Evolutionary conservation across 1,140 invertebrate genomes (phyloP).

Genomic region (Sipha flava): DNA sequence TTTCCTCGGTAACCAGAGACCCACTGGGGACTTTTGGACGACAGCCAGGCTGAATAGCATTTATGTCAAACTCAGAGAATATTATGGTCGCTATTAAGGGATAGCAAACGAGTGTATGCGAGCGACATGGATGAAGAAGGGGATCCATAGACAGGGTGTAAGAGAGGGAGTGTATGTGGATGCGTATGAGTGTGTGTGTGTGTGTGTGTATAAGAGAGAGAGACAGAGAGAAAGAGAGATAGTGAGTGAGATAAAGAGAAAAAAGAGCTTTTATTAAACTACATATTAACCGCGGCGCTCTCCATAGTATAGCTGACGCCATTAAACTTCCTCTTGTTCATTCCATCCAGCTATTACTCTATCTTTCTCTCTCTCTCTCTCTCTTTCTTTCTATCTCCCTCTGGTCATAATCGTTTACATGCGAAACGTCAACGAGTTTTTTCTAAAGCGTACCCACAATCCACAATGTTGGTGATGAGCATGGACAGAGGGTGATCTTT

Average conservation of each 20-base stretch:
- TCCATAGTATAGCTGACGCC: neutral
- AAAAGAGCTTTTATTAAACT: conserved; percentile 20
- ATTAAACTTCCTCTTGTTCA: neutral
- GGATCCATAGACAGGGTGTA: neutral
- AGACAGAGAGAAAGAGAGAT: neutral
- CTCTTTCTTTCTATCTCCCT: no score
- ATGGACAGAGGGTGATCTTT: neutral
- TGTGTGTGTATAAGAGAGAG: neutral
- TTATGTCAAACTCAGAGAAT: conserved; percentile 31
- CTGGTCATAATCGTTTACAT: conserved; percentile 19
- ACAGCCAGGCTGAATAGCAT: conserved; percentile 26
- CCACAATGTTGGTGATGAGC: neutral
- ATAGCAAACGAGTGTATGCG: neutral
- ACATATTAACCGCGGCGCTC: conserved; percentile 14
- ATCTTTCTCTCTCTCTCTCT: neutral
- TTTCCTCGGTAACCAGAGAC: neutral
- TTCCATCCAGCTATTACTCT: neutral
- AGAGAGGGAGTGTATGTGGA: no score
- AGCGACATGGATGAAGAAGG: neutral
- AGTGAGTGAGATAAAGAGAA: neutral
- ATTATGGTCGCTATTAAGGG: conserved; percentile 29
- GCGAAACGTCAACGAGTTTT: conserved; percentile 16
- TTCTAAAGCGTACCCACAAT: neutral
- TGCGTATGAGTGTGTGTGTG: no score
- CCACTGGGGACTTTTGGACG: conserved; percentile 11